Conservation (phyloP, 2,113 vertebrate genomes). For the Pogonocichla stellata region DNA sequence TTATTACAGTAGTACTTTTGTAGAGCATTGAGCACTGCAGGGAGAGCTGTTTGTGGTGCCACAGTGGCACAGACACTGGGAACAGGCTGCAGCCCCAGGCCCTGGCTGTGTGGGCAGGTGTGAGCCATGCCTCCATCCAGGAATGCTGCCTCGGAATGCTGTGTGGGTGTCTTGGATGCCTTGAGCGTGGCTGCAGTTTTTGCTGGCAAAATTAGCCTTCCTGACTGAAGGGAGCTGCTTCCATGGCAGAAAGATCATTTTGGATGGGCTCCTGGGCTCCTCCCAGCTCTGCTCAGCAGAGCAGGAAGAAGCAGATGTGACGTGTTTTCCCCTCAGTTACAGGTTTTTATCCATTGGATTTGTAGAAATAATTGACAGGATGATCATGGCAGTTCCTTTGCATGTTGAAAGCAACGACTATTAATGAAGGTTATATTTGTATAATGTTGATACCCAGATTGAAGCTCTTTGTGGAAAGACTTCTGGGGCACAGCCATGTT, state of each 20-base stretch:
- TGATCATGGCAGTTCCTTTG: neutral
- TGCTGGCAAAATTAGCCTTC: neutral
- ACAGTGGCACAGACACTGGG: neutral
- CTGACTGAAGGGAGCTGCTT: neutral
- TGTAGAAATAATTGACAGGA: neutral
- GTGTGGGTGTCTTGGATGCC: neutral
- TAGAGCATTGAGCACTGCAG: neutral
- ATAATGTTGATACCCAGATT: neutral
- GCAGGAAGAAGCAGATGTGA: neutral
- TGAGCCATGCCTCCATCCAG: neutral
- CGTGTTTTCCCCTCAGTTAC: neutral
- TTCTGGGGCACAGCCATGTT: rapidly evolving
- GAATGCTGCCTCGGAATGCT: neutral
- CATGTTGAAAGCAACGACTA: neutral
- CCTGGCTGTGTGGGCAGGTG: neutral
- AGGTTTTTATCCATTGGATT: neutral
- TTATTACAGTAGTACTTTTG: neutral
- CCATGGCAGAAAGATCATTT: neutral
- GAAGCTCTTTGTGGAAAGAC: neutral
- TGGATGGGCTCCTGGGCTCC: neutral
- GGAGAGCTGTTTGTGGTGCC: neutral
- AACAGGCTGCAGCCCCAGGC: rapidly evolving
- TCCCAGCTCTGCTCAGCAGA: neutral
- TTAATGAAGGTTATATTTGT: neutral
- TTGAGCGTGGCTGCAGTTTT: neutral